Base-by-base conservation (phyloP, 2,888 invertebrate genomes). In the Scaptomyza polygonia region DNA sequence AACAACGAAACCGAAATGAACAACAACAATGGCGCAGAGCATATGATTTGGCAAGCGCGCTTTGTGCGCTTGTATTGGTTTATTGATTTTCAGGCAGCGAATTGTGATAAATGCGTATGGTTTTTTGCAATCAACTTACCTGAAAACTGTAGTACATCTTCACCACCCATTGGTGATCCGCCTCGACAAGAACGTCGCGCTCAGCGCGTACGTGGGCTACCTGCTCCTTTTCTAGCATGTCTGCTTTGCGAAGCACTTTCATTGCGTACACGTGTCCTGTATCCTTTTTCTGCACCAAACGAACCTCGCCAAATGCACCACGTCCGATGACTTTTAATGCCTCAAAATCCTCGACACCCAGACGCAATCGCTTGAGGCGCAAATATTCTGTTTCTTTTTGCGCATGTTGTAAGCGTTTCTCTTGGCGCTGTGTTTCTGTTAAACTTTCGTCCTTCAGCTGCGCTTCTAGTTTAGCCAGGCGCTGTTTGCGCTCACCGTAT, bases 141-240 rank as follows among this genome's bases (percentile, higher is more conserved):
- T 96, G 95, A 94, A 99, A 99, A 92, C 98, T 98, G 94, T 99
- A 99, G 93, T 98, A 99, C 99, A 99, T 99, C 93, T 99, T 99
- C 68, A 99, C 99, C 74, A 99, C 99, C 99, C 99, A 99, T 90
- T 99, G 98, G 92, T 99, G 99, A 92, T 99, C 99, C 0, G 99
- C 99, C 92, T 99, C 99, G 18, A 99, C 99, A 54, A 99, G 93
- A 70, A 99, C 97, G 92, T 99, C 99, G 68, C 99, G 94, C 92
- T 99, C 99, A 1, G 99, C 99, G 73, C 99, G 94, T 14, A 99
- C 99, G 92, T 99, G 99, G 8, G 99, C 99, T 77, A 95, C 95
- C 93, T 99, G 99, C 93, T 99, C 99, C 91, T 99, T 99, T 91
- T 99, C 99, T 59, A 99, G 93, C 99, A 99, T 99, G 91, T 99